Evolutionary conservation across 1,140 invertebrate species (phyloP), one percentile per base, ranked within the genome.

Genomic region (Daktulosphaira vitifoliae): DNA sequence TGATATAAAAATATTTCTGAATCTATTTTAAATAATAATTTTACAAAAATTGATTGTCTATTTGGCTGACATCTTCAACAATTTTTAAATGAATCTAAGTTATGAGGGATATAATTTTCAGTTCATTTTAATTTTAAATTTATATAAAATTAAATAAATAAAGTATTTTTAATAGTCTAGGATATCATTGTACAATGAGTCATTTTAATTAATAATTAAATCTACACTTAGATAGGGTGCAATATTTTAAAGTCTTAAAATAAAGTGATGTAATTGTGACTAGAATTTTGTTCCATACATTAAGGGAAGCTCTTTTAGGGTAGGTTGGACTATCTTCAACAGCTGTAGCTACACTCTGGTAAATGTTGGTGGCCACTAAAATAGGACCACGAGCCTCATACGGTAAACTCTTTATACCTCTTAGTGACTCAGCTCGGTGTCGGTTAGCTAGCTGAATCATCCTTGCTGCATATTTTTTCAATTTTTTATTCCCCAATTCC

Each of bases 341-440:
- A 2, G 25, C 42, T 13, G 25, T 8, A 2, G 56, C 56, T 16
- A 62, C 42, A 1, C 56, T 25, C 1, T 25, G 42, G 25, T 62
- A 62, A 7, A 62, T 48, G 56, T 62, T 25, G 2, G 42, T 62
- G 56, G 56, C 42, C 56, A 62, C 42, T 25, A 62, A 25, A 11
- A 62, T 39, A 15, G 56, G 56, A 1, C 56, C 56, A 2, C 56
- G 56, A 1, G 46, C 56, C 26, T 62, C 56, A 39, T 62, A 62
- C 42, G 56, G 56, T 6, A 62, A 11, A 6, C 23, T 29, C n/a
- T 25, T 3, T n/a, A 62, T 48, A 16, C 56, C 56, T 7, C 20
- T 25, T 13, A 62, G 13, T 2, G 56, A 62, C 16, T 62, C 42
- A 11, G 20, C 6, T 16, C 23, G 42, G 42, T 62, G 20, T 18